Percentiles rank a stretch among this genome's conserved stretches.
Evolutionary conservation across 2,797 vertebrate genomes (phyloP).

Genomic region (Nothura maculosa): DNA sequence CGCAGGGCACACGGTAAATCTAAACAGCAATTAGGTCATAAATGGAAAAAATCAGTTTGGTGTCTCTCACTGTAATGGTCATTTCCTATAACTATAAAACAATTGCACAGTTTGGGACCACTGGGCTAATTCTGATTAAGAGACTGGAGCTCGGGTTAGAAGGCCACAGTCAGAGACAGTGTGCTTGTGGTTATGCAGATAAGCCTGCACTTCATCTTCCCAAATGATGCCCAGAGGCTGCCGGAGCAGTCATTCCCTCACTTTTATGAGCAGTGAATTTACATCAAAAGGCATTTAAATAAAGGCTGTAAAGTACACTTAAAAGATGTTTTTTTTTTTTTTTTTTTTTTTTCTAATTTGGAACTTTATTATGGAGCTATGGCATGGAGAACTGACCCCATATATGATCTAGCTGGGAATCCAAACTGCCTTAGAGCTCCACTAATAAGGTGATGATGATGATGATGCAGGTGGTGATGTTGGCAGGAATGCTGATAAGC

Average conservation of each 20-base stretch:
- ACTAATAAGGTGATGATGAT: constrained; percentile 51
- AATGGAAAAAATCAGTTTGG: background rate
- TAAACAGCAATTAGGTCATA: constrained; percentile 12
- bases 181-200: constrained; percentile 48
- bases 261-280: constrained; percentile 62
- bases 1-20: background rate
- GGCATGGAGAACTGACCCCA: constrained; percentile 38
- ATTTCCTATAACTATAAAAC: background rate
- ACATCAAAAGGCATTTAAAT: constrained; percentile 64
- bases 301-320: background rate
- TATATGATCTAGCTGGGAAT: constrained; percentile 21
- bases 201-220: constrained; percentile 35
- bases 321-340: constrained; percentile 43
- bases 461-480: background rate
- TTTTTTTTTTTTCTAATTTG: constrained; percentile 23
- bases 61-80: background rate
- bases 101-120: background rate
- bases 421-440: constrained; percentile 28
- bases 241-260: constrained; percentile 52
- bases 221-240: constrained; percentile 60
- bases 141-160: constrained; percentile 9
- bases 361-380: constrained; percentile 28
- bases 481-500: constrained; percentile 53
- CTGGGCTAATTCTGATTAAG: constrained; percentile 28
- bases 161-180: constrained; percentile 21